Evolutionary conservation across 2,113 vertebrate species (phyloP).

Genomic region (Ondatra zibethicus): DNA sequence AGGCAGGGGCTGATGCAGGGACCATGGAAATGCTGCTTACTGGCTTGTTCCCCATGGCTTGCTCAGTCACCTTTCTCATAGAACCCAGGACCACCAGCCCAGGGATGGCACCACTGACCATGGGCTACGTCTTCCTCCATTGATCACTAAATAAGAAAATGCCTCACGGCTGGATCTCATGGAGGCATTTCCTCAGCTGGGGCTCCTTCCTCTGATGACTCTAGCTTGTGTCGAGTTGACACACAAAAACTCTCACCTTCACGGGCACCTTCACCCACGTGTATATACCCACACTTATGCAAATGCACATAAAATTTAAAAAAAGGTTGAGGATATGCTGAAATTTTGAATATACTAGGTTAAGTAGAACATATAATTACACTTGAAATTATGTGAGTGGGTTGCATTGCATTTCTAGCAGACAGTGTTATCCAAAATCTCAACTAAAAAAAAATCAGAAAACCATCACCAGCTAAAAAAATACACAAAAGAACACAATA

Average conservation of each 20-base stretch:
- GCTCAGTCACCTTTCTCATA: too few relatives aligned
- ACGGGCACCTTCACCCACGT: background rate
- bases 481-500: background rate
- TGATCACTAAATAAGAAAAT: too few relatives aligned
- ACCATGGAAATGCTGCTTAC: too few relatives aligned
- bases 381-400: background rate
- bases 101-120: too few relatives aligned
- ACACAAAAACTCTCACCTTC: background rate
- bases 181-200: background rate
- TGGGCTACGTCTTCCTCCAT: too few relatives aligned
- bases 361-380: conserved; percentile 31
- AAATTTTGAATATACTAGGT: background rate
- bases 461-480: background rate
- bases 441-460: background rate
- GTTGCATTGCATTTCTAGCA: background rate
- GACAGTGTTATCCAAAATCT: background rate
- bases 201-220: background rate
- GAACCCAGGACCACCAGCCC: too few relatives aligned
- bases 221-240: background rate
- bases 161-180: too few relatives aligned
- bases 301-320: background rate
- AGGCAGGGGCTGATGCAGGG: too few relatives aligned
- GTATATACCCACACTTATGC: background rate
- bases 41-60: too few relatives aligned
- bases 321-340: conserved; percentile 27